Percentiles rank a stretch among this genome's conserved stretches.
Conservation (phyloP, 2,113 vertebrate genomes). For the Corvus cornix region DNA sequence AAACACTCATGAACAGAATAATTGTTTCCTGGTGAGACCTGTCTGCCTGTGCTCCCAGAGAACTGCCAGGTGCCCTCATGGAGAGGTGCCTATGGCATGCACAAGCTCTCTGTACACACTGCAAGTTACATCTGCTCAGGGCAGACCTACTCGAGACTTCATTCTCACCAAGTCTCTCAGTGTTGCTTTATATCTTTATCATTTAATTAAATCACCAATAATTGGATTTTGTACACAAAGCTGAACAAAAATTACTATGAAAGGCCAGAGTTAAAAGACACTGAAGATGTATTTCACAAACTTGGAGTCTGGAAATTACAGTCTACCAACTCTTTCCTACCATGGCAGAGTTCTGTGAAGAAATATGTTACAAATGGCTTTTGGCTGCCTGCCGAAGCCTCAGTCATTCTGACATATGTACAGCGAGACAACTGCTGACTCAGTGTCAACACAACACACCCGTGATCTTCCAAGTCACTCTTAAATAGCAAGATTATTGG, state of each 20-base stretch:
- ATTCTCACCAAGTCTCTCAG: neutral
- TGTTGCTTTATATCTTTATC: neutral
- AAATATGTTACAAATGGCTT: neutral
- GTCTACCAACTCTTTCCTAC: neutral
- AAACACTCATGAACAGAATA: neutral
- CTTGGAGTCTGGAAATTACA: neutral
- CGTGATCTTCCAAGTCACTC: neutral
- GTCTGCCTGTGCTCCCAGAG: neutral
- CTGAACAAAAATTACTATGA: neutral
- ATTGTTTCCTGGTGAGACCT: neutral
- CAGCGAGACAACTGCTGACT: neutral
- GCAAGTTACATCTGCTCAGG: neutral
- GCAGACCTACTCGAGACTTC: neutral
- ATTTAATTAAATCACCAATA: slow-evolving; percentile 19
- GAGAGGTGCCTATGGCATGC: fast-evolving
- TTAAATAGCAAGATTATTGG: neutral
- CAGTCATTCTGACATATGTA: neutral
- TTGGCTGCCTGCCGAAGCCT: neutral
- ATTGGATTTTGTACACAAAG: neutral
- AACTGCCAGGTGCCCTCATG: neutral
- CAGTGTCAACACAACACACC: neutral
- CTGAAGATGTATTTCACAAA: neutral
- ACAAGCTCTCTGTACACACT: neutral
- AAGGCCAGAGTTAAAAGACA: neutral
- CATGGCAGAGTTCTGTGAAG: neutral